phyloP scores from a whole-genome alignment of 2,113 vertebrate genomes.

The Rhinolophus sinicus region DNA sequence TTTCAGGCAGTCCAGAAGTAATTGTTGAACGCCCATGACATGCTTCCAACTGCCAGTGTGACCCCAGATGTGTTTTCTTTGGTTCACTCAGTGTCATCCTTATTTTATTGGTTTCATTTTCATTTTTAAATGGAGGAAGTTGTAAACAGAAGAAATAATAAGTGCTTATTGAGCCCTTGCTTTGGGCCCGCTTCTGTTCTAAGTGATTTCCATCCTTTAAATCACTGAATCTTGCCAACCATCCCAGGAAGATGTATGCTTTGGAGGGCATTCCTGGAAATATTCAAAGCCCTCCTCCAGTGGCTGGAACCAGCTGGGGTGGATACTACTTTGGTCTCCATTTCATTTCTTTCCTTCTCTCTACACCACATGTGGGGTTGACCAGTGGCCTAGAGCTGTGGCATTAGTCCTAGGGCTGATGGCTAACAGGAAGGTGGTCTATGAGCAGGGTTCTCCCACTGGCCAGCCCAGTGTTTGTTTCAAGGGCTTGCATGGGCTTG shows the following conservation, averaged over 20 bases:
- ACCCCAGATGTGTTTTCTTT: not conserved
- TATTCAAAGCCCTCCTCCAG: not conserved
- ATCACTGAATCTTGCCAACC: not conserved
- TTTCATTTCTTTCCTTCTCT: not conserved
- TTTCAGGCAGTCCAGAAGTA: not conserved
- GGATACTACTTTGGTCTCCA: not conserved
- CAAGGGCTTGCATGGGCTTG: not conserved
- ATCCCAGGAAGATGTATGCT: not conserved
- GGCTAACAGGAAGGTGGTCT: not conserved
- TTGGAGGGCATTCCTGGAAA: not conserved
- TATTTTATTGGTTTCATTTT: slow-evolving; percentile 54
- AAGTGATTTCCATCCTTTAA: not conserved
- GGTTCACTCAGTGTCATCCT: not conserved
- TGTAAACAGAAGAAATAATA: not conserved
- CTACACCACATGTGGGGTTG: not conserved
- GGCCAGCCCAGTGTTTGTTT: not conserved
- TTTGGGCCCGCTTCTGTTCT: not conserved
- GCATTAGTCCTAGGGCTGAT: not conserved
- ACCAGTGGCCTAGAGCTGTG: not conserved
- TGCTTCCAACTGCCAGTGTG: not conserved
- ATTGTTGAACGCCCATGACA: not conserved
- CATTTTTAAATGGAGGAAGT: slow-evolving; percentile 51
- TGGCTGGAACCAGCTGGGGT: not conserved
- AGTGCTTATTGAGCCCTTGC: not conserved
- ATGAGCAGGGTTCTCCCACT: not conserved